Conservation (phyloP, 2,888 invertebrate genomes). For the Xestia xanthographa region DNA sequence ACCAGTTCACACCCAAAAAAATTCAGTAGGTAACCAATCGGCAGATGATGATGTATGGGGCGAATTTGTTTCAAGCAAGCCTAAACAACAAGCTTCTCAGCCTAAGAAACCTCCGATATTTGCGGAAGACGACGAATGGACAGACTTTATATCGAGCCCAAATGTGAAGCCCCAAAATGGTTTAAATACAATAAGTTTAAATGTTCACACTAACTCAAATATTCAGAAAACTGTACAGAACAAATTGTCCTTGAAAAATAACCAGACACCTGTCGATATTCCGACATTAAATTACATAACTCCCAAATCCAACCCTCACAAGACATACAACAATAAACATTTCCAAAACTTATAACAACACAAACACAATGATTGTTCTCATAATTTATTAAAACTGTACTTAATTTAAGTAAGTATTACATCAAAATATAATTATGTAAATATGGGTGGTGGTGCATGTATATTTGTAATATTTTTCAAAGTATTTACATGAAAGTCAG, state of each 20-base stretch:
- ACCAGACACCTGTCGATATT: slow-evolving; percentile 82
- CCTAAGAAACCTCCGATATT: slow-evolving; percentile 77
- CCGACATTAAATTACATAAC: slow-evolving; percentile 87
- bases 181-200: slow-evolving; percentile 87
- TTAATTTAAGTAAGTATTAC: slow-evolving; percentile 75
- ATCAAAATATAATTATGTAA: slow-evolving; percentile 75
- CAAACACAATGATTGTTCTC: slow-evolving; percentile 64
- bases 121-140: slow-evolving; percentile 88
- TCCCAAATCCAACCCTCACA: slow-evolving; percentile 82
- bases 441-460: slow-evolving; percentile 80
- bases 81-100: slow-evolving; percentile 76
- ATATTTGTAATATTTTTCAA: slow-evolving; percentile 71
- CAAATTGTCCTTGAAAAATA: slow-evolving; percentile 77
- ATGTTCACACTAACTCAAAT: slow-evolving; percentile 86
- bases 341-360: slow-evolving; percentile 90
- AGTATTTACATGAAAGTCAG: slow-evolving; percentile 51
- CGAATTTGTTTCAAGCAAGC: slow-evolving; percentile 90
- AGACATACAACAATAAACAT: slow-evolving; percentile 84
- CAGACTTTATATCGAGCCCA: slow-evolving; percentile 88
- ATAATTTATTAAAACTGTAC: slow-evolving; percentile 77
- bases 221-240: slow-evolving; percentile 79
- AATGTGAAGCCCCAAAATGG: slow-evolving; percentile 85
- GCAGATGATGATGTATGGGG: slow-evolving; percentile 91
- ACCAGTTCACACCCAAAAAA: slow-evolving; percentile 79
- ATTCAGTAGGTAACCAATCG: slow-evolving; percentile 68